A percentile compares a stretch with the other conserved stretches of the same genome.
These are phyloP conservation scores for Triplophysa rosa DNA, from an alignment of 2,113 vertebrate genomes.

Conservation along the genomic window DNA sequence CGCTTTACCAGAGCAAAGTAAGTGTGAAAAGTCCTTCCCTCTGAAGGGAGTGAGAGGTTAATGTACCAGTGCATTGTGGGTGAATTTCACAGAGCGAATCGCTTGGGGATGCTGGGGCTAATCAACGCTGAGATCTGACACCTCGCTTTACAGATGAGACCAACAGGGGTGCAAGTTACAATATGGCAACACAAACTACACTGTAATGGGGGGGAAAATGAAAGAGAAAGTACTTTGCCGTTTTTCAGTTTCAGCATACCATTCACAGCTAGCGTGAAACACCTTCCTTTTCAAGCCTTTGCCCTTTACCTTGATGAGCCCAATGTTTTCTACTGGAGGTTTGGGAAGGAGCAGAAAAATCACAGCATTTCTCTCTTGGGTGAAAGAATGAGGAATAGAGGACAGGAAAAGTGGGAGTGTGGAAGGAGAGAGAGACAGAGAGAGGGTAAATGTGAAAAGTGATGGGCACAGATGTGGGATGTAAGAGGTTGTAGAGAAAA, in stretches of 20 bases:
- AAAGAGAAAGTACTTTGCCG: slow-evolving; percentile 29
- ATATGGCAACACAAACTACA: slow-evolving; percentile 44
- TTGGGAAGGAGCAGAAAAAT: slow-evolving; percentile 90
- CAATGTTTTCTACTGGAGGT: slow-evolving; percentile 88
- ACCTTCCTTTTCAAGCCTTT: slow-evolving; percentile 87
- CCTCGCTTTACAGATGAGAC: slow-evolving; percentile 20
- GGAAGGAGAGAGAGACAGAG: slow-evolving; percentile 70
- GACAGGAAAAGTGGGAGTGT: slow-evolving; percentile 60
- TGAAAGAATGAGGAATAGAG: slow-evolving; percentile 65
- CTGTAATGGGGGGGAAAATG: not conserved
- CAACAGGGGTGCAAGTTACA: slow-evolving; percentile 35
- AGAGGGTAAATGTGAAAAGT: slow-evolving; percentile 63
- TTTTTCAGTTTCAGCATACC: slow-evolving; percentile 70
- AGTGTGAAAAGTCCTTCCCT: slow-evolving; percentile 6
- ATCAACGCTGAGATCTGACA: slow-evolving; percentile 56
- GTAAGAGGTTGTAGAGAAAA: slow-evolving; percentile 60
- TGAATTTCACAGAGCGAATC: slow-evolving; percentile 37
- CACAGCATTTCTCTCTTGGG: slow-evolving; percentile 88
- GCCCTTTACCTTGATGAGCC: slow-evolving; percentile 89
- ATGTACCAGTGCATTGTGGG: slow-evolving; percentile 25
- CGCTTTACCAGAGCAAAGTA: not conserved
- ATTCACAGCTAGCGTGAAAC: slow-evolving; percentile 87
- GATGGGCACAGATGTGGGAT: slow-evolving; percentile 57
- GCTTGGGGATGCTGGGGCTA: slow-evolving; percentile 45
- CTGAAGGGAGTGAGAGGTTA: not conserved